These are phyloP conservation scores for Oncorhynchus kisutch DNA, from an alignment of 2,113 vertebrate species.

Conservation along the genomic window DNA sequence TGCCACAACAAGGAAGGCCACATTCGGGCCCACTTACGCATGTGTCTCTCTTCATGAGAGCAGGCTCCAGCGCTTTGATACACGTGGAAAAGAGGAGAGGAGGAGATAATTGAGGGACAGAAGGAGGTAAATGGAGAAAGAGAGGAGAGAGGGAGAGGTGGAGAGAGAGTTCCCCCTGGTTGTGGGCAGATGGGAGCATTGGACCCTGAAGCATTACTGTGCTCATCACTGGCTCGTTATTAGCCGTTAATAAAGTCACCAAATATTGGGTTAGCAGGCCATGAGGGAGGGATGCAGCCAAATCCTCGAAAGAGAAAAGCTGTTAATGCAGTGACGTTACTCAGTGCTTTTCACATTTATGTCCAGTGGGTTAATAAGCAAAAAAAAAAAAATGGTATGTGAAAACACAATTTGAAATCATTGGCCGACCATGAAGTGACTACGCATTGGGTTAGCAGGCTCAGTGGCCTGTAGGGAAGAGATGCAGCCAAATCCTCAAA, in stretches of 20 bases:
- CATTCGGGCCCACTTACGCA: background rate
- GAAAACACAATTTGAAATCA: too few species aligned
- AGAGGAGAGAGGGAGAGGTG: background rate
- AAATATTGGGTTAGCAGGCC: too few species aligned
- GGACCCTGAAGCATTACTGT: conserved; percentile 13
- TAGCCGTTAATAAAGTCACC: too few species aligned
- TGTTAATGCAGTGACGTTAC: too few species aligned
- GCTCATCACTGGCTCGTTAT: conserved; percentile 22
- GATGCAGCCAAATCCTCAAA: too few species aligned
- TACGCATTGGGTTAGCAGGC: background rate
- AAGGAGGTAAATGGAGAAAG: conserved; percentile 9
- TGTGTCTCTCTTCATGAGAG: background rate
- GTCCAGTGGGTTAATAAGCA: too few species aligned
- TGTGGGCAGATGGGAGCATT: conserved; percentile 7
- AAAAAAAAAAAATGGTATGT: too few species aligned
- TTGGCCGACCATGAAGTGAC: conserved; percentile 21
- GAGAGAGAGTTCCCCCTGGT: background rate
- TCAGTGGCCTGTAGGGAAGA: background rate
- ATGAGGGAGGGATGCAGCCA: too few species aligned
- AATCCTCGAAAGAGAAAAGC: too few species aligned
- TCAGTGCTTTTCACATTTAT: too few species aligned
- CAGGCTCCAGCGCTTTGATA: background rate
- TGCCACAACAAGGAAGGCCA: background rate
- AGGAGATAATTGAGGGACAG: conserved; percentile 3
- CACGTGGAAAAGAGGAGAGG: background rate